phyloP scores from a whole-genome alignment of 2,113 vertebrate species.

The Platysteira castanea region DNA sequence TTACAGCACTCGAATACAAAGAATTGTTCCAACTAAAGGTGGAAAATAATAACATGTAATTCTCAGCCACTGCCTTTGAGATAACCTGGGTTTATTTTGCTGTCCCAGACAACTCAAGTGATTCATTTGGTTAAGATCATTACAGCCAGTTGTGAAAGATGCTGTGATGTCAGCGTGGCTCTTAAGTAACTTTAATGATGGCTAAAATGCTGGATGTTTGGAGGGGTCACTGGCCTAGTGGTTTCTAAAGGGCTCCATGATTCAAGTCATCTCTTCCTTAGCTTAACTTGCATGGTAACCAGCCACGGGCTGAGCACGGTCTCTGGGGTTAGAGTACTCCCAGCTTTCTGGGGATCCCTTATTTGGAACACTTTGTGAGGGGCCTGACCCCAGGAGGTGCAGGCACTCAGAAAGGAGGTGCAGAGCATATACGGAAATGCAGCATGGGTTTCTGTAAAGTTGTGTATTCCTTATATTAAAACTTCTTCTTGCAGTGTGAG shows the following conservation, averaged over 20 bases:
- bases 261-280: neutral
- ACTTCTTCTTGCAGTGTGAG: neutral
- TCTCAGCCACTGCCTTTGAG: neutral
- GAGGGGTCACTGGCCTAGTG: neutral
- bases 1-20: neutral
- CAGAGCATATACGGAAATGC: neutral
- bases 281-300: neutral
- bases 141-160: neutral
- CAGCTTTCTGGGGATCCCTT: too few relatives aligned
- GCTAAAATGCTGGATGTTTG: neutral
- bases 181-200: neutral
- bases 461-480: neutral
- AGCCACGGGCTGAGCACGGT: rapidly evolving
- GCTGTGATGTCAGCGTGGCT: neutral
- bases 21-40: neutral
- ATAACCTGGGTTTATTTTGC: neutral
- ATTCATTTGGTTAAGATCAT: neutral
- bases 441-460: neutral
- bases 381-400: neutral
- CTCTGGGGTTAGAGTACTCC: neutral
- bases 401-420: neutral
- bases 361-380: neutral
- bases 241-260: neutral
- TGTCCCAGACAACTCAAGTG: neutral
- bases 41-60: neutral